phyloP scores from a whole-genome alignment of 2,113 vertebrate genomes.

The Sitta europaea region DNA sequence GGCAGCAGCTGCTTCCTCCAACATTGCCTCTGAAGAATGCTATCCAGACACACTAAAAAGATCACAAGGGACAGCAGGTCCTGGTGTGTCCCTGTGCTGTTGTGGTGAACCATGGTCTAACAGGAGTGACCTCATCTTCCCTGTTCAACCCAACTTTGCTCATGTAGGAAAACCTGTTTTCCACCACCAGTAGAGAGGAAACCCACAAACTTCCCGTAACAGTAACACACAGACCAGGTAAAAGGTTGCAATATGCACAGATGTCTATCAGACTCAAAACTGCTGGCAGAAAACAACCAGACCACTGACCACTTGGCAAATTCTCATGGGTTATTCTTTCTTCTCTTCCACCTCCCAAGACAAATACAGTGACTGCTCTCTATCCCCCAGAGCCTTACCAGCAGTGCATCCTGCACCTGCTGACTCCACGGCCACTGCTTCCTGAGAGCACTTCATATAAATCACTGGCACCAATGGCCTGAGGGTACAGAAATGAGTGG shows the following conservation, averaged over 20 bases:
- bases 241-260: neutral
- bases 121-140: neutral
- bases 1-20: neutral
- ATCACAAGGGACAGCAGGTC: neutral
- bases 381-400: neutral
- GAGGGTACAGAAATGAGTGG: neutral
- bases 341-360: neutral
- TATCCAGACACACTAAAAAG: neutral
- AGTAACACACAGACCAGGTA: neutral
- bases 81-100: neutral
- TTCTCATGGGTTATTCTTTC: neutral
- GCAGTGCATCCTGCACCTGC: neutral
- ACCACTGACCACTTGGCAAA: neutral
- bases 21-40: neutral
- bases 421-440: fast-evolving
- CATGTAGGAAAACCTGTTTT: neutral
- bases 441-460: neutral
- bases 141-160: neutral
- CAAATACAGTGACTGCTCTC: neutral
- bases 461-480: neutral
- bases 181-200: neutral
- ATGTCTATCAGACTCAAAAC: neutral
- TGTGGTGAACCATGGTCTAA: neutral
- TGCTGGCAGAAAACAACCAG: neutral
- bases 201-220: neutral